phyloP scores from a whole-genome alignment of 2,888 invertebrate species.

The Leucoma salicis region DNA sequence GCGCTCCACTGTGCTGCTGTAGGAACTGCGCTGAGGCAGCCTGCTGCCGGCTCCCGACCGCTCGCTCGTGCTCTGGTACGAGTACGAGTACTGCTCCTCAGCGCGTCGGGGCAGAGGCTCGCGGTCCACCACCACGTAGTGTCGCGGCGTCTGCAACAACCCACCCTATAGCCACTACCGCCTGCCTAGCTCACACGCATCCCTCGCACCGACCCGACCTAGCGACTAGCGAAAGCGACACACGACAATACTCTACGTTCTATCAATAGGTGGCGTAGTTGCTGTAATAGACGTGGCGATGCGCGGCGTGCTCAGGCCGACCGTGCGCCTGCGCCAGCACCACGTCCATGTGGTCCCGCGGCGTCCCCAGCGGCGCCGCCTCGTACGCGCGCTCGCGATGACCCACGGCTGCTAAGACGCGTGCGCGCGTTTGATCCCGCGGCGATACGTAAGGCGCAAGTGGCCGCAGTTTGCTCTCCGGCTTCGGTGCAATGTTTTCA shows the following conservation, averaged over 20 bases:
- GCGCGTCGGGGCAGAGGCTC: constrained; percentile 86
- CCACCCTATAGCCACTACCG: constrained; percentile 59
- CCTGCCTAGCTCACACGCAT: constrained; percentile 50
- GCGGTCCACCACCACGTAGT: constrained; percentile 93
- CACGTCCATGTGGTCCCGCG: constrained; percentile 85
- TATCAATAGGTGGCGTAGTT: constrained; percentile 76
- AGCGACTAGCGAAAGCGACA: constrained; percentile 74
- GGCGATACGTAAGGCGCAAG: constrained; percentile 86
- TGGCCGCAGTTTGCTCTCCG: constrained; percentile 81
- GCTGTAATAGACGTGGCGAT: constrained; percentile 79
- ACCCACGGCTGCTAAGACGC: constrained; percentile 82
- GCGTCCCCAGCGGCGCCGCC: constrained; percentile 82
- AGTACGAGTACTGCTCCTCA: constrained; percentile 93
- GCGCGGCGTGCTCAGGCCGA: constrained; percentile 71
- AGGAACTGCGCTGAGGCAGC: constrained; percentile 84
- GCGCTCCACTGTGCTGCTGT: constrained; percentile 86
- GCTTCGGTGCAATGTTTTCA: constrained; percentile 84
- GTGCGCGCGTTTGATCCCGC: constrained; percentile 84
- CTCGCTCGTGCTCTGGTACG: constrained; percentile 86
- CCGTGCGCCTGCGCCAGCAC: constrained; percentile 84
- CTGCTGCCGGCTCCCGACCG: constrained; percentile 73
- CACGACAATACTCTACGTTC: constrained; percentile 49
- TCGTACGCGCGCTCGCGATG: constrained; percentile 82
- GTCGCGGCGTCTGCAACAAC: constrained; percentile 92
- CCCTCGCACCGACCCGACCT: constrained; percentile 61